Evolutionary conservation across 2,797 vertebrate genomes (phyloP).

Genomic region (Molossus molossus): DNA sequence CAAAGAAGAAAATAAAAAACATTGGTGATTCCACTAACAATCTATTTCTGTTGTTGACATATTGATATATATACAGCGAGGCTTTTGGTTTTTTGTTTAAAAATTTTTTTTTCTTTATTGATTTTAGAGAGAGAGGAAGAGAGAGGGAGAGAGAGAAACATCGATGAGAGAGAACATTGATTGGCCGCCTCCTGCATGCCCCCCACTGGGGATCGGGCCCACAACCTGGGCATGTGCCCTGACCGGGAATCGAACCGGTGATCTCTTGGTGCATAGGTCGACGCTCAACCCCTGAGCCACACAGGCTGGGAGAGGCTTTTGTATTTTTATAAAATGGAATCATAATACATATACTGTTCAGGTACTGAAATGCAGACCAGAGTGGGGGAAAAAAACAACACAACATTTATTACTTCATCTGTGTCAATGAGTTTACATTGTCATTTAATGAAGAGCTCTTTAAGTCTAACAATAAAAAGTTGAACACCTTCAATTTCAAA

Average conservation of each 20-base stretch:
- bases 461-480: conserved; percentile 48
- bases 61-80: not conserved
- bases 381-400: not conserved
- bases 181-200: no score
- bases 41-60: not conserved
- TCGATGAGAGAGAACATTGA: no score
- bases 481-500: not conserved
- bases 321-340: conserved; percentile 23
- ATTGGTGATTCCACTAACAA: not conserved
- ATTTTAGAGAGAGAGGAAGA: no score
- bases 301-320: not conserved
- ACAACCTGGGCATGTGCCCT: no score
- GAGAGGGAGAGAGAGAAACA: no score
- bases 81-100: not conserved
- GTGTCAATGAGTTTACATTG: not conserved
- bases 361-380: conserved; percentile 17
- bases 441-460: conserved; percentile 52
- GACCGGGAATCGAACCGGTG: no score
- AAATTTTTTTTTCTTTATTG: no score
- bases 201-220: no score
- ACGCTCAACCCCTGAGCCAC: no score
- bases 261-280: no score
- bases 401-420: not conserved
- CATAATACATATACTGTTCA: not conserved
- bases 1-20: not conserved